Base-by-base conservation (phyloP, 1,140 invertebrate genomes). In the Glomeris maerens region DNA sequence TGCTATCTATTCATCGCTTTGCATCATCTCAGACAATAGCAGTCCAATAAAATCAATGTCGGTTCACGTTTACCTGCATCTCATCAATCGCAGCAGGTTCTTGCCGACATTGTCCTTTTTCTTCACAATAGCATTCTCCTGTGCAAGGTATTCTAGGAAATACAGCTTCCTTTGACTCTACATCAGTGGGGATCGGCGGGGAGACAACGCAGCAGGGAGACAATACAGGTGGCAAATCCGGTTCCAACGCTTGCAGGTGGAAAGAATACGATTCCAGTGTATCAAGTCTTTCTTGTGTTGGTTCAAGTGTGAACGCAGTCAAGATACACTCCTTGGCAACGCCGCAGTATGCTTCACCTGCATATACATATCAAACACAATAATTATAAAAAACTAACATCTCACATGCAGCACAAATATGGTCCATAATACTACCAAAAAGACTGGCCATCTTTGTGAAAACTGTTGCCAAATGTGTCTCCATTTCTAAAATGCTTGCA, bases 111-210 rank as follows among this genome's bases (percentile, higher is more conserved):
- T 21, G 17, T 10, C 40, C 40, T 21, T 42, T 42, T 17, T 42
- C 40, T 42, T 7, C 25, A 42, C 40, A 42, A 42, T 42, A 42
- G 17, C 40, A 42, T 42, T 42, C 40, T 4, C 40, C 40, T 7
- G 5, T 25, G 25, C 40, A 42, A 21, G 40, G 40, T 5, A 21
- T 21, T n/a, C n/a, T n/a, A n/a, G n/a, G n/a, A n/a, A n/a, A n/a
- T n/a, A n/a, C n/a, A n/a, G n/a, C n/a, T n/a, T n/a, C n/a, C n/a
- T n/a, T n/a, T n/a, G n/a, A n/a, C n/a, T n/a, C n/a, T n/a, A n/a
- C n/a, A n/a, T n/a, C n/a, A n/a, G n/a, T n/a, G n/a, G n/a, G n/a
- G n/a, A n/a, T n/a, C n/a, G n/a, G n/a, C n/a, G n/a, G n/a, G n/a
- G n/a, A n/a, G n/a, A n/a, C n/a, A n/a, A n/a, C 4, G 25, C 5